These are phyloP conservation scores for Oncorhynchus kisutch DNA, from an alignment of 2,113 vertebrate species.

Conservation along the genomic window DNA sequence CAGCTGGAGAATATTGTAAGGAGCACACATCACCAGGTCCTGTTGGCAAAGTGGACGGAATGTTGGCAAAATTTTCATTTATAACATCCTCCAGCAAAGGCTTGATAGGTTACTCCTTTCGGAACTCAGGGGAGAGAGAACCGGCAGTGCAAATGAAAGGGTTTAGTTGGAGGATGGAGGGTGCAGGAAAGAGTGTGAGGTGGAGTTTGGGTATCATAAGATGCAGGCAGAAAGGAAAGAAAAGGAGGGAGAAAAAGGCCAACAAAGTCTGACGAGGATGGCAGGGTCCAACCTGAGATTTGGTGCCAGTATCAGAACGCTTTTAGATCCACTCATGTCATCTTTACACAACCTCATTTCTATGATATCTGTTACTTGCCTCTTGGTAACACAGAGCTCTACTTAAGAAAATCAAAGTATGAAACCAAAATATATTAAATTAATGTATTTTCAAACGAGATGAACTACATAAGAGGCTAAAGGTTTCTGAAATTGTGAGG, in stretches of 20 bases:
- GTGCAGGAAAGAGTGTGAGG: slow-evolving; percentile 62
- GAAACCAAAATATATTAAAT: background rate
- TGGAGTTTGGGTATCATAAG: slow-evolving; percentile 47
- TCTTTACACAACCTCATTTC: background rate
- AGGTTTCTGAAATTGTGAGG: background rate
- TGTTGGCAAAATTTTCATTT: slow-evolving; percentile 99
- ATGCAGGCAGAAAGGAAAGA: slow-evolving; percentile 61
- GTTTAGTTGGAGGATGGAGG: slow-evolving; percentile 49
- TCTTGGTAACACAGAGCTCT: too few relatives aligned
- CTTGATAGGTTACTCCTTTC: slow-evolving; percentile 99
- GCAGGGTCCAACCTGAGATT: slow-evolving; percentile 17
- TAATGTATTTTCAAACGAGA: background rate
- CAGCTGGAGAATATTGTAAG: slow-evolving; percentile 35
- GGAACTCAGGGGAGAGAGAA: slow-evolving; percentile 84
- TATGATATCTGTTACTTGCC: too few relatives aligned
- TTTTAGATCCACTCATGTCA: too few relatives aligned
- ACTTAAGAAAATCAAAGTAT: background rate
- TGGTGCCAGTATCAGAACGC: background rate
- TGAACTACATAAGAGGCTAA: background rate
- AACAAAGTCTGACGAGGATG: slow-evolving; percentile 47
- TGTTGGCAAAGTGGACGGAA: slow-evolving; percentile 95
- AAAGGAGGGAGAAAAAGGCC: slow-evolving; percentile 44
- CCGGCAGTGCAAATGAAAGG: slow-evolving; percentile 69
- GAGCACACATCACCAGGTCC: slow-evolving; percentile 94
- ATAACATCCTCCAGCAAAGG: slow-evolving; percentile 99